Evolutionary conservation across 2,888 invertebrate genomes (phyloP), one percentile per base, ranked within the genome.

Genomic region (Lithophane socia): DNA sequence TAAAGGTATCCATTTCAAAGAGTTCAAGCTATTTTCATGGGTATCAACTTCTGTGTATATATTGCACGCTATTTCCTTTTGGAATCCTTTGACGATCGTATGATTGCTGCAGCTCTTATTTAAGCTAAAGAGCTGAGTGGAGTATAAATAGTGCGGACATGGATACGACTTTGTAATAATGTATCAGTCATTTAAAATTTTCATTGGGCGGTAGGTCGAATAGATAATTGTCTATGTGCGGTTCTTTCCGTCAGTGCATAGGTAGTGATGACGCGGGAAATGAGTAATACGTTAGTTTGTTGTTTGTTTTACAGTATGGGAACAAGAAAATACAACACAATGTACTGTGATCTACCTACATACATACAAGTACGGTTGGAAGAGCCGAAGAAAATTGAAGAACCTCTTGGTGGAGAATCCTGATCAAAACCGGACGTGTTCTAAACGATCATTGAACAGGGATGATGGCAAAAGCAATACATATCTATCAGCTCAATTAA

Each of bases 141-240:
- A 37, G 29, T 47, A 61, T 69, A n/a, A 64, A 75, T 75, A 75
- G 37, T 12, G n/a, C 18, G 44, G 21, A 52, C 2, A 13, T 64
- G n/a, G 56, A 58, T 68, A 49, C 64, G 76, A 86, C 76, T 85
- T 68, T 73, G 73, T 76, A 77, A 63, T 37, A 13, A 13, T 47
- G 4, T 66, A 68, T 58, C 37, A 47, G 54, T 60, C 12, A 24
- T 71, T 68, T 42, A 21, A 67, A n/a, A 56, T 47, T 42, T 54
- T 49, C n/a, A 68, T 61, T 82, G 73, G 82, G 68, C 56, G 66
- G 72, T 83, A 67, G 79, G 86, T 86, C 66, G n/a, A 75, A 71
- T 77, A 60, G 56, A 29, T 60, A 82, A 82, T 69, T 2, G 29
- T 10, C 21, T 29, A 60, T 75, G 5, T 44, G n/a, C 16, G 63